Base-by-base conservation (phyloP, 2,797 vertebrate species). In the Rhyacichthys aspro region DNA sequence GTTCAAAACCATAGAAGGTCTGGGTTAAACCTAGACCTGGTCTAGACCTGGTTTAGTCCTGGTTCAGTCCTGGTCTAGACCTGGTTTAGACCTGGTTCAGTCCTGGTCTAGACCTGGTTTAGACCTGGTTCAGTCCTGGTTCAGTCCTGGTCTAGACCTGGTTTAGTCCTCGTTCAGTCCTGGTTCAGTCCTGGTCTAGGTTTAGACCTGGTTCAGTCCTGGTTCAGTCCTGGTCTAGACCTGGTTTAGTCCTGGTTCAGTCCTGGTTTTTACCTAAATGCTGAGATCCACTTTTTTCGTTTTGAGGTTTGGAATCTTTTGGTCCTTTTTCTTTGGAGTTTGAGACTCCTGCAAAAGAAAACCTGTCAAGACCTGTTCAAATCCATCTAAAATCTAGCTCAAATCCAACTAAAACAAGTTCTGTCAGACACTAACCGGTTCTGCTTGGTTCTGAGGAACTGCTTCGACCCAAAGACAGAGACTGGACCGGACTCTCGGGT, bases 241-340 rank as follows among this genome's bases (percentile, higher is more conserved):
- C 44, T 12, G 44, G 17, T 46, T 18, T 11, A 12, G 19, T 8
- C 45, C 23, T 14, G 43, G 1, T 19, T 11, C 9, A 7, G 44
- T 23, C 19, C 19, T 4, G 14, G 45, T 15, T 33, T 33, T 86
- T 88, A 92, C 95, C 94, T 67, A 93, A 71, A 64, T 90, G 91
- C 44, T 91, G 80, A 0, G 93, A 92, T 71, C 86, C 88, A 1
- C 86, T 78, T 74, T 87, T 92, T 42, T 93, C 88, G 10, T 73
- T 91, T 34, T 67, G 83, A 37, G 79, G 32, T 48, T 73, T 91
- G 7, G 90, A 68, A 50, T 93, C 90, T 76, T 86, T 92, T 55
- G 87, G 59, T 65, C 83, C 68, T 1, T 72, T 69, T 17, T 79
- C 84, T 84, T 70, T 90, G 53, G 67, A 72, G 55, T 66, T 45